Conservation (phyloP, 2,888 invertebrate species). For the Tiliacea aurago region DNA sequence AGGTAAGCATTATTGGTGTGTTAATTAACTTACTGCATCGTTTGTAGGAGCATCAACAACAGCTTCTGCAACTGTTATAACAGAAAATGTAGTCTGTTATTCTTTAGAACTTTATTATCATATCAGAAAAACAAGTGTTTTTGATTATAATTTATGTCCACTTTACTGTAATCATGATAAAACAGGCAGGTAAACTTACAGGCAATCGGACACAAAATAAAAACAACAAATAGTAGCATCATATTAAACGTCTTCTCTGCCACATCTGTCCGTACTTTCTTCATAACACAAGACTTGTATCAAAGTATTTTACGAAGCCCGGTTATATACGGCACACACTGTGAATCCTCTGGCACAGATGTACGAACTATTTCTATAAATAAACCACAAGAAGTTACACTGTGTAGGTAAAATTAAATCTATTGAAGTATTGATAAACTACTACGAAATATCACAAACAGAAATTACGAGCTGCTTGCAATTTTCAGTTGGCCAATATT, state of each 20-base stretch:
- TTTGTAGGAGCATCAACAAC: slow-evolving; percentile 5
- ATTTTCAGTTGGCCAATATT: slow-evolving; percentile 25
- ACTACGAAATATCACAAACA: slow-evolving; percentile 9
- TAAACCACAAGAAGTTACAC: slow-evolving; percentile 17
- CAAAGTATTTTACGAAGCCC: slow-evolving; percentile 13
- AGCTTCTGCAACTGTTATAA: slow-evolving; percentile 40
- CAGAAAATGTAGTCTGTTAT: not conserved
- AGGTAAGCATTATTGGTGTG: not conserved
- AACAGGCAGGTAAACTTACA: slow-evolving; percentile 37
- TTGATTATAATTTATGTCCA: not conserved
- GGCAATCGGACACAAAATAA: slow-evolving; percentile 18
- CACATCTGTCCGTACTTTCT: slow-evolving; percentile 16
- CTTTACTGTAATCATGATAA: not conserved
- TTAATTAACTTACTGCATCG: slow-evolving; percentile 39
- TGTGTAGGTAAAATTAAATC: not conserved
- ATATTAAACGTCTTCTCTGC: slow-evolving; percentile 7
- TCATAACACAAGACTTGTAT: slow-evolving; percentile 22
- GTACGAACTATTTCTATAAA: slow-evolving; percentile 22
- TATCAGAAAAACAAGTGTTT: not conserved
- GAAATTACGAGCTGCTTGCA: slow-evolving; percentile 30
- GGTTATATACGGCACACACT: slow-evolving; percentile 27
- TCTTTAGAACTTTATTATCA: not conserved
- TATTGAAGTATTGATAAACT: slow-evolving; percentile 9
- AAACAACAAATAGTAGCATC: slow-evolving; percentile 23
- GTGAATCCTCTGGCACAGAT: slow-evolving; percentile 20